Percentiles rank a stretch among this genome's conserved stretches.
Conservation (phyloP, 92 coral and sea anemone species). For the Porites divaricata region DNA sequence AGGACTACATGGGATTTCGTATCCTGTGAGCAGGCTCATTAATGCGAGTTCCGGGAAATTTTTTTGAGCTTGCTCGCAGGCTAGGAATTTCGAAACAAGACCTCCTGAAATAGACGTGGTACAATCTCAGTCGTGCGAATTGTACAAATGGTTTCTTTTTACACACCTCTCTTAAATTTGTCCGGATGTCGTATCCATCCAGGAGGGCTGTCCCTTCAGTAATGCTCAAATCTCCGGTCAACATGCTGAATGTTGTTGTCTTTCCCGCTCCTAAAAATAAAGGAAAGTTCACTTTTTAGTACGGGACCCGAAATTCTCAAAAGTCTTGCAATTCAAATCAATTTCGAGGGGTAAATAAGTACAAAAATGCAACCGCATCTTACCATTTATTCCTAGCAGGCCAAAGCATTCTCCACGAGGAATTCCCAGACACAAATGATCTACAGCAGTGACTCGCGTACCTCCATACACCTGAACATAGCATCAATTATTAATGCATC, state of each 20-base stretch:
- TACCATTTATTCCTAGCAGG: constrained; percentile 97
- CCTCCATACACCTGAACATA: constrained; percentile 85
- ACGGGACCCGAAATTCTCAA: neutral
- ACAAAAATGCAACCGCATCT: neutral
- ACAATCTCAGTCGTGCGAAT: too few species aligned
- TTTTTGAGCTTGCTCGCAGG: too few species aligned
- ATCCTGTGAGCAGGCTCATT: too few species aligned
- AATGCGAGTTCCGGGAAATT: too few species aligned
- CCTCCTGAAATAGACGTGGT: too few species aligned
- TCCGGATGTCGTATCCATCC: constrained; percentile 86
- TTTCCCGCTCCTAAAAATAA: constrained; percentile 88
- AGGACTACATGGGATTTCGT: too few species aligned
- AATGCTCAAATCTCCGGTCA: constrained; percentile 93
- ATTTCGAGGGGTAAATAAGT: too few species aligned
- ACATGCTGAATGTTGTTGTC: constrained; percentile 96
- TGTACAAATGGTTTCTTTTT: neutral
- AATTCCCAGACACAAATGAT: constrained; percentile 89
- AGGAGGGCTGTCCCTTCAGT: constrained; percentile 92
- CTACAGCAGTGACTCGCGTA: constrained; percentile 88
- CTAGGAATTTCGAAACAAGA: too few species aligned
- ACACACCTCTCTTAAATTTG: constrained; percentile 87
- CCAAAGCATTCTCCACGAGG: constrained; percentile 98
- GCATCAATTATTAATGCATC: neutral
- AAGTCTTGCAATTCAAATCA: neutral
- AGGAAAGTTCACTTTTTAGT: neutral